Evolutionary conservation across 2,888 invertebrate genomes (phyloP), one percentile per base, ranked within the genome.

Genomic region (Marronus borbonicus): DNA sequence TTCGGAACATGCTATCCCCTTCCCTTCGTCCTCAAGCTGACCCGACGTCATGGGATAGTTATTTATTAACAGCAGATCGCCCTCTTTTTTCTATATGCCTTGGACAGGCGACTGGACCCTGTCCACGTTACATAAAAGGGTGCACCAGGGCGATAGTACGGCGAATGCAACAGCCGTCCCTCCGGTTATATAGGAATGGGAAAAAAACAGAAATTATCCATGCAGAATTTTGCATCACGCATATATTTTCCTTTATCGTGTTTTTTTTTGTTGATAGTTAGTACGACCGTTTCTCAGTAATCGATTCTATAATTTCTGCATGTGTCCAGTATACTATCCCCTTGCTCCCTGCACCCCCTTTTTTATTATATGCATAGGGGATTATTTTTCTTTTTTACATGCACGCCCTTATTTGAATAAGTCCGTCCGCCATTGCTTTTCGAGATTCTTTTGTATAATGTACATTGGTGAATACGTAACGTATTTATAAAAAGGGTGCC

Each of bases 301-400:
- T 60, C 60, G 20, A 24, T 60, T 10, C 20, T 10, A 28, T 24
- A 60, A 60, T 28, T 60, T 24, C 24, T 20, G 60, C 31, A 36
- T 60, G 20, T 60, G 28, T 60, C 60, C 60, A 28, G 60, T 24
- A 60, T 24, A 20, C 10, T 60, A 20, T 60, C 24, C 60, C 24
- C 24, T 60, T 20, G 28, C 60, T 60, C 17, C 28, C 60, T 60
- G 20, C 12, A 24, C 60, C 24, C 20, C 28, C 20, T 20, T 28
- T 60, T 60, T 60, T 17, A 10, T 28, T 58, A 10, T 60, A 28
- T 12, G 60, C 8, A 10, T 60, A 8, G 24, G 31, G 44, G 44
- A 12, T 44, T 44, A 44, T 44, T 44, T 44, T 44, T 44, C 44
- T 44, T 44, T 44, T 44, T 12, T 12, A 44, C 8, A 44, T 44